phyloP scores from a whole-genome alignment of 2,113 vertebrate species.

The Hoplias malabaricus region DNA sequence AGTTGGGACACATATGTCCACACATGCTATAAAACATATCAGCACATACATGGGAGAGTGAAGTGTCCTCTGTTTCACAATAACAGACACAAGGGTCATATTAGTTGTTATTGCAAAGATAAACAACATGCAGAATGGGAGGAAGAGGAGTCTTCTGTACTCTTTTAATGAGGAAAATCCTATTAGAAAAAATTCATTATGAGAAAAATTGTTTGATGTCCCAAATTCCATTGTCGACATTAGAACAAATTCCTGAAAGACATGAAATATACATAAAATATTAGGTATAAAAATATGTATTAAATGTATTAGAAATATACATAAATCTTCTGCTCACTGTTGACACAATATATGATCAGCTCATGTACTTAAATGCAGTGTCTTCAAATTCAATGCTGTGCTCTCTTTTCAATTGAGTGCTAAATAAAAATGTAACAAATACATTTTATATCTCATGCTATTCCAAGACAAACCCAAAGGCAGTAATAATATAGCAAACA shows the following conservation, averaged over 20 bases:
- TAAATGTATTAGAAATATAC: too few relatives aligned
- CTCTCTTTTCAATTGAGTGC: too few relatives aligned
- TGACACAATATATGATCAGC: neutral
- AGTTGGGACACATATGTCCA: slow-evolving; percentile 21
- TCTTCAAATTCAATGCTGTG: neutral
- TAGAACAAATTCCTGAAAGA: slow-evolving; percentile 13
- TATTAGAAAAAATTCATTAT: slow-evolving; percentile 22
- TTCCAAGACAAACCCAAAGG: neutral
- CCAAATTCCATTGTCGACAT: slow-evolving; percentile 23
- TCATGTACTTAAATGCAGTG: neutral
- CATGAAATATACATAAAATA: neutral
- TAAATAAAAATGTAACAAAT: too few relatives aligned
- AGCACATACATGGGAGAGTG: slow-evolving; percentile 60
- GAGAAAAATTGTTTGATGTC: slow-evolving; percentile 19
- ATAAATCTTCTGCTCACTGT: neutral
- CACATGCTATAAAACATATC: slow-evolving; percentile 52
- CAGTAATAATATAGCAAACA: neutral
- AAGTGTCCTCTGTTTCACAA: slow-evolving; percentile 18
- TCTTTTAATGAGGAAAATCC: slow-evolving; percentile 20
- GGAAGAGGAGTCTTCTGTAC: slow-evolving; percentile 24
- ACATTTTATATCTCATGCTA: neutral
- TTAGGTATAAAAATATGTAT: too few relatives aligned
- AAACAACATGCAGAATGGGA: slow-evolving; percentile 21
- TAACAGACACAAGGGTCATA: slow-evolving; percentile 15
- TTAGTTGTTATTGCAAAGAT: slow-evolving; percentile 8